These are phyloP conservation scores for Drosophila cyrtoloma DNA, from an alignment of 2,888 invertebrate genomes.

Conservation along the genomic window DNA sequence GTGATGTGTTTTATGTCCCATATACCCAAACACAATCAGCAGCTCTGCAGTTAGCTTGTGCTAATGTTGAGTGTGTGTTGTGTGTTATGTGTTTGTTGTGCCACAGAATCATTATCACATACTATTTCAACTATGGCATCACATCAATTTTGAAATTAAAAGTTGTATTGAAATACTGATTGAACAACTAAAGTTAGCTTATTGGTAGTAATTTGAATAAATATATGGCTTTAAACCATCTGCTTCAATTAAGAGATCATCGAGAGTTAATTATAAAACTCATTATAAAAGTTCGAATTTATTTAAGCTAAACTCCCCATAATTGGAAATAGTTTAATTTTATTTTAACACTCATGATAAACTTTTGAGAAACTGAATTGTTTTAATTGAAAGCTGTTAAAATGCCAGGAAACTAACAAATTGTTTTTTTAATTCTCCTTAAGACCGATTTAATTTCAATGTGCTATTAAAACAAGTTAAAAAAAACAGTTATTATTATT, in stretches of 20 bases:
- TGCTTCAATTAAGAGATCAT: neutral
- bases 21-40: neutral
- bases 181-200: neutral
- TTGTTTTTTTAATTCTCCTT: neutral
- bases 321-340: too few relatives aligned
- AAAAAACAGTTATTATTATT: neutral
- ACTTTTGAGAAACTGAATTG: neutral
- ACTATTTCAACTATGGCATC: neutral
- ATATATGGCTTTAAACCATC: neutral
- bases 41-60: constrained; percentile 1
- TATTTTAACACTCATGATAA: neutral
- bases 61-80: too few relatives aligned
- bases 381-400: neutral
- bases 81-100: neutral
- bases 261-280: neutral
- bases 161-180: neutral
- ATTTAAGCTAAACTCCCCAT: neutral
- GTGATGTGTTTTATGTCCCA: constrained; percentile 30
- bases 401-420: neutral
- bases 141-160: neutral
- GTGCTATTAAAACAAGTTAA: neutral
- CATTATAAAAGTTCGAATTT: neutral
- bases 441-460: neutral
- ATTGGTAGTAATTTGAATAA: neutral
- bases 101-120: neutral